Evolutionary conservation across 64 coral and sea anemone genomes (phyloP).

Genomic region (Pocillopora damicornis): DNA sequence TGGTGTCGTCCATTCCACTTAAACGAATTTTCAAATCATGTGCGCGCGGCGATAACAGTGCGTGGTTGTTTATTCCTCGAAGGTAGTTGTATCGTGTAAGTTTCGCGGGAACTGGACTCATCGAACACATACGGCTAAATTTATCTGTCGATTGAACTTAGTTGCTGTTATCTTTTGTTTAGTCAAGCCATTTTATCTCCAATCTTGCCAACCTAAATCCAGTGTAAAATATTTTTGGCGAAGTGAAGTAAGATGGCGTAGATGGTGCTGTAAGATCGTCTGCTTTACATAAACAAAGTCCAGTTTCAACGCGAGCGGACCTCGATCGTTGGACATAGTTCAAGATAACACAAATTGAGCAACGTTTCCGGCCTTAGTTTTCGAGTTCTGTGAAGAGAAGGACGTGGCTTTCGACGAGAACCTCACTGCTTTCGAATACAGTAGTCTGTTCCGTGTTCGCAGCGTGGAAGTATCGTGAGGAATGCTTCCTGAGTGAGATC

Average conservation of each 20-base stretch:
- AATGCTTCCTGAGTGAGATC: slow-evolving; percentile 62
- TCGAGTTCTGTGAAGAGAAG: not conserved
- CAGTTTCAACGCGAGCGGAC: not conserved
- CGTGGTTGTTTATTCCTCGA: too few species aligned
- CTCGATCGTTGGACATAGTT: not conserved
- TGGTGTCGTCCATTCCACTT: too few species aligned
- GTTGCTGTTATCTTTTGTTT: not conserved
- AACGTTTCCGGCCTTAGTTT: slow-evolving; percentile 6
- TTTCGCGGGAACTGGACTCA: not conserved
- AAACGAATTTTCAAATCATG: too few species aligned
- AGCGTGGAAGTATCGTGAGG: slow-evolving; percentile 9
- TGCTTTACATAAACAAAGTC: not conserved
- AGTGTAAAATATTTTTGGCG: not conserved
- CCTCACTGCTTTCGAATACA: not conserved
- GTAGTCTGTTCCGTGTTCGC: not conserved
- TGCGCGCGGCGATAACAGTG: too few species aligned
- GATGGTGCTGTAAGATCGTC: not conserved
- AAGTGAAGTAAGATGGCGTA: slow-evolving; percentile 11
- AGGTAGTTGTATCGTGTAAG: not conserved
- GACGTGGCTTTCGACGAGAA: not conserved
- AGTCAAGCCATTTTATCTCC: not conserved
- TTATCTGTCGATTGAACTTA: not conserved
- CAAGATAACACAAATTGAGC: slow-evolving; percentile 5
- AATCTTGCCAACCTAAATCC: not conserved
- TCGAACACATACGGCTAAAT: not conserved